Conservation (phyloP, 37 sponge, comb jelly and placozoan species). For the Dysidea cf. avara region DNA sequence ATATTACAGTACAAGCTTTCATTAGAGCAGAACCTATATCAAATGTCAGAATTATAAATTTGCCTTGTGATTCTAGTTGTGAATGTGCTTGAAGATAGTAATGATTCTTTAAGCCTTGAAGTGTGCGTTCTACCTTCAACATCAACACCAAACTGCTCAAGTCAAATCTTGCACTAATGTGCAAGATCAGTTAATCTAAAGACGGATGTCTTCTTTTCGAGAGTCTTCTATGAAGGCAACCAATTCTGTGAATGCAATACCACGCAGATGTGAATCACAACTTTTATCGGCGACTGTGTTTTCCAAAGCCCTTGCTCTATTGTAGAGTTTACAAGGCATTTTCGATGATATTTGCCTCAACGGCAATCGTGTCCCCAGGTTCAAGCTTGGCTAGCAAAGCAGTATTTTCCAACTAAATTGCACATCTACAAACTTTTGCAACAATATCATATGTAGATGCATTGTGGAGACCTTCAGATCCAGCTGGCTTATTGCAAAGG, state of each 20-base stretch:
- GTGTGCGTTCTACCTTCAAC: conserved; percentile 1
- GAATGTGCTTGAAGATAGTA: too few species aligned
- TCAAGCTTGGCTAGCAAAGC: conserved; percentile 14
- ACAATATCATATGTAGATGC: conserved; percentile 38
- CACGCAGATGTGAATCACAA: background rate
- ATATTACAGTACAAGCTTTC: conserved; percentile 30
- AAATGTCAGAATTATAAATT: too few species aligned
- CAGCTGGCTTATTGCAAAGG: background rate
- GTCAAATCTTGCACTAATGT: background rate
- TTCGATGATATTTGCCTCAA: conserved; percentile 36
- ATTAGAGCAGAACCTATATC: conserved; percentile 26
- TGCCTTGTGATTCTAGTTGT: too few species aligned
- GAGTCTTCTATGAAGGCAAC: background rate
- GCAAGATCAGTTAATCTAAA: background rate
- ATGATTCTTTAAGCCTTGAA: conserved; percentile 7
- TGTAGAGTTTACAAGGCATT: conserved; percentile 28
- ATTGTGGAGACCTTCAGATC: conserved; percentile 18
- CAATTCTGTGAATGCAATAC: conserved; percentile 21
- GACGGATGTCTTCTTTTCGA: conserved; percentile 3
- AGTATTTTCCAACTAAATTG: conserved; percentile 23
- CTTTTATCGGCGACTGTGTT: background rate
- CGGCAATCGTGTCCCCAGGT: conserved; percentile 18
- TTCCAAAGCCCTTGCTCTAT: conserved; percentile 23
- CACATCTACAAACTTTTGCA: conserved; percentile 8
- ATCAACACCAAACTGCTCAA: conserved; percentile 45